Evolutionary conservation across 2,113 vertebrate genomes (phyloP).

Genomic region (Coturnix japonica): DNA sequence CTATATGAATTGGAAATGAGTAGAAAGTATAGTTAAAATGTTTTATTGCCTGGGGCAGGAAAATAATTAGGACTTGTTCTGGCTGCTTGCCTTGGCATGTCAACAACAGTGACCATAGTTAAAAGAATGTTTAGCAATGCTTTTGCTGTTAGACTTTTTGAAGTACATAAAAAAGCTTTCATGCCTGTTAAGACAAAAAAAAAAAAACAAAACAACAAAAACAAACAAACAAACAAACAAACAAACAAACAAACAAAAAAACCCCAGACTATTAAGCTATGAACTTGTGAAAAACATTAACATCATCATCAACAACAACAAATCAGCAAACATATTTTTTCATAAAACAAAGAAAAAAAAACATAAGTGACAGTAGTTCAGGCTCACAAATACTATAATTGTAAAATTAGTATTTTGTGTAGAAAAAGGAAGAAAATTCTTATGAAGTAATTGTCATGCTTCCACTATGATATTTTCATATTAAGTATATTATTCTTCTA

Average conservation of each 20-base stretch:
- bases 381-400: accelerated
- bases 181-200: not conserved
- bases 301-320: too few species aligned
- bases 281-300: not conserved
- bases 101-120: conserved; percentile 2
- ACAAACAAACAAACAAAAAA: too few species aligned
- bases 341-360: not conserved
- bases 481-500: not conserved
- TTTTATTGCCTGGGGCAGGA: conserved; percentile 29
- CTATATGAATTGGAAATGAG: not conserved
- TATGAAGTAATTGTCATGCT: not conserved
- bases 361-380: not conserved
- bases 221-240: too few species aligned
- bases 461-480: not conserved
- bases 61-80: conserved; percentile 47
- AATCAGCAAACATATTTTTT: not conserved
- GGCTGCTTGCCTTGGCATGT: conserved; percentile 37
- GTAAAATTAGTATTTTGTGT: not conserved
- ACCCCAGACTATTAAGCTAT: not conserved
- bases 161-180: not conserved
- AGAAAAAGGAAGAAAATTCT: not conserved
- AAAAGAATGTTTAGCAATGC: conserved; percentile 19
- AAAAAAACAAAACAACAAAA: too few species aligned
- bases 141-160: conserved; percentile 8
- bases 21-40: not conserved